Evolutionary conservation across 2,113 vertebrate genomes (phyloP).

Genomic region (Numenius arquata): DNA sequence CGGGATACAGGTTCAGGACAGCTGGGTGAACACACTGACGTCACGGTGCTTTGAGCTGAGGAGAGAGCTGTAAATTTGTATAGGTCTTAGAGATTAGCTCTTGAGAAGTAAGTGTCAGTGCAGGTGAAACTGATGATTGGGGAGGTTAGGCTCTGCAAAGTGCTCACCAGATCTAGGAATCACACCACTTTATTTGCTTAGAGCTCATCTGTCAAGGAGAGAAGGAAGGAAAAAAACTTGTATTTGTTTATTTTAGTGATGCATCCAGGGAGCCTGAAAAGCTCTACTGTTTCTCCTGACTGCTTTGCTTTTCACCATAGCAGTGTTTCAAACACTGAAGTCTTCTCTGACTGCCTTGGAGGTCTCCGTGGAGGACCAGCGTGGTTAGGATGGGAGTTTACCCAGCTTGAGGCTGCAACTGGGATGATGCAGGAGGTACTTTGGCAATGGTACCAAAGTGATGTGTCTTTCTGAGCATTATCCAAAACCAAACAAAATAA

Average conservation of each 20-base stretch:
- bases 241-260: background rate
- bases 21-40: background rate
- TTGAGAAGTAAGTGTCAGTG: background rate
- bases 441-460: background rate
- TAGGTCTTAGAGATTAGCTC: background rate
- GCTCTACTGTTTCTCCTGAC: background rate
- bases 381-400: background rate
- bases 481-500: background rate
- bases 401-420: background rate
- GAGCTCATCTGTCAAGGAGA: background rate
- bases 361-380: background rate
- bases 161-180: background rate
- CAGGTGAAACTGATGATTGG: background rate
- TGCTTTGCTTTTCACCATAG: background rate
- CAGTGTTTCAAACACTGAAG: background rate
- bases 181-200: background rate
- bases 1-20: fast-evolving
- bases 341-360: background rate
- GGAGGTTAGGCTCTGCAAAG: background rate
- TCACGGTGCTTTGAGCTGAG: background rate
- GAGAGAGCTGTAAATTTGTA: background rate
- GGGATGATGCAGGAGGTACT: background rate
- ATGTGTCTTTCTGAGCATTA: background rate
- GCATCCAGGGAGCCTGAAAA: background rate
- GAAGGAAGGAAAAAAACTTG: background rate